phyloP scores from a whole-genome alignment of 2,888 invertebrate genomes.

The Pristionchus maxplancki region DNA sequence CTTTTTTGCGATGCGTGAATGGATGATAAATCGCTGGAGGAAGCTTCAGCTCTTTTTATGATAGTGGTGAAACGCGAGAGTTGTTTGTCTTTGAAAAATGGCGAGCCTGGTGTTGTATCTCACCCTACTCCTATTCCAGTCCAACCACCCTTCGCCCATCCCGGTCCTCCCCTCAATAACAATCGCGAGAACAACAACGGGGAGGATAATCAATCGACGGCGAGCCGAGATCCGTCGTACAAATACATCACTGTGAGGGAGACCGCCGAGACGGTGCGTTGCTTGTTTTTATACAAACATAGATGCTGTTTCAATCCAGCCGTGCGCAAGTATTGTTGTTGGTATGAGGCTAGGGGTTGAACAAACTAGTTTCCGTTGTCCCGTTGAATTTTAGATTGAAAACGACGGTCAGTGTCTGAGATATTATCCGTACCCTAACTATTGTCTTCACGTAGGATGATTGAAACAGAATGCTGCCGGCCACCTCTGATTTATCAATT shows the following conservation, averaged over 20 bases:
- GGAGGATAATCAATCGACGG: conserved; percentile 26
- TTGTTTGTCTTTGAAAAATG: background rate
- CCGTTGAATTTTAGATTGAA: no score
- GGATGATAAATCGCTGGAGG: no score
- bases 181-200: background rate
- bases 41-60: no score
- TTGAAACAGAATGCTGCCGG: no score
- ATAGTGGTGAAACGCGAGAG: background rate
- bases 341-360: background rate
- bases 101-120: background rate
- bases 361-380: no score
- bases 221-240: conserved; percentile 73
- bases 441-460: no score
- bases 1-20: no score
- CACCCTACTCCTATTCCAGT: background rate
- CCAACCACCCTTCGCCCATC: background rate
- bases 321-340: background rate
- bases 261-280: conserved; percentile 70
- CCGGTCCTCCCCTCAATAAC: background rate
- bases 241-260: conserved; percentile 74
- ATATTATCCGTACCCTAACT: no score
- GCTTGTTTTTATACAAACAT: no score
- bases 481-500: no score
- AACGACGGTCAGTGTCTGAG: no score
- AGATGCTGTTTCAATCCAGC: no score